Conservation (phyloP, 2,888 invertebrate genomes). For the Drosophila picticornis region DNA sequence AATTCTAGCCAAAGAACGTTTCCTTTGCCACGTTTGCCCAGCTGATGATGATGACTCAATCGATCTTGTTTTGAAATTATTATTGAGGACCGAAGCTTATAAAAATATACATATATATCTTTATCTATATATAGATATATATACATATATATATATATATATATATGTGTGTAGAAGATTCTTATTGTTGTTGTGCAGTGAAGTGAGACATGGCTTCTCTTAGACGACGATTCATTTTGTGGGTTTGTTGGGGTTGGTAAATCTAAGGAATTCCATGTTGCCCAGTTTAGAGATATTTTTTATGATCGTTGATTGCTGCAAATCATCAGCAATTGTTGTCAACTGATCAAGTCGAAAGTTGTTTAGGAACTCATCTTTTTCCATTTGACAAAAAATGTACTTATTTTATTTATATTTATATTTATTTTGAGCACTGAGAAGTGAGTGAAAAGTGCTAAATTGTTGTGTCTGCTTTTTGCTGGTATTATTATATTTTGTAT, state of each 20-base stretch:
- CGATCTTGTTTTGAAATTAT: slow-evolving; percentile 67
- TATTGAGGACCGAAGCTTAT: too few species aligned
- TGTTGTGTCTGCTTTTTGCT: background rate
- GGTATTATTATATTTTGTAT: background rate
- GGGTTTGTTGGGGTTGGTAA: slow-evolving; percentile 16
- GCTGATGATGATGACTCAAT: slow-evolving; percentile 56
- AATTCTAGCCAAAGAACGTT: slow-evolving; percentile 35
- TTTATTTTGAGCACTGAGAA: too few species aligned
- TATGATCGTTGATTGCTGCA: background rate
- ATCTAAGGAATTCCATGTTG: slow-evolving; percentile 4
- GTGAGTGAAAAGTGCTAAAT: background rate
- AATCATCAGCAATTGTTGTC: background rate
- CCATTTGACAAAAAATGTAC: too few species aligned
- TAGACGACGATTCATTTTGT: slow-evolving; percentile 37
- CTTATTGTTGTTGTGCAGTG: slow-evolving; percentile 48
- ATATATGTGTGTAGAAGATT: slow-evolving; percentile 15
- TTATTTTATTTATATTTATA: too few species aligned
- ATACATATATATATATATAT: background rate
- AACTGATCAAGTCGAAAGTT: background rate
- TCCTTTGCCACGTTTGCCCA: slow-evolving; percentile 53
- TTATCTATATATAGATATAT: slow-evolving; percentile 5
- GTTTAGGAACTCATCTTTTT: too few species aligned
- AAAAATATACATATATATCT: too few species aligned
- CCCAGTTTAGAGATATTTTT: background rate
- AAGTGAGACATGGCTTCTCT: slow-evolving; percentile 47